These are phyloP conservation scores for Drosophila nikananu DNA, from an alignment of 1,140 invertebrate genomes.

Conservation along the genomic window DNA sequence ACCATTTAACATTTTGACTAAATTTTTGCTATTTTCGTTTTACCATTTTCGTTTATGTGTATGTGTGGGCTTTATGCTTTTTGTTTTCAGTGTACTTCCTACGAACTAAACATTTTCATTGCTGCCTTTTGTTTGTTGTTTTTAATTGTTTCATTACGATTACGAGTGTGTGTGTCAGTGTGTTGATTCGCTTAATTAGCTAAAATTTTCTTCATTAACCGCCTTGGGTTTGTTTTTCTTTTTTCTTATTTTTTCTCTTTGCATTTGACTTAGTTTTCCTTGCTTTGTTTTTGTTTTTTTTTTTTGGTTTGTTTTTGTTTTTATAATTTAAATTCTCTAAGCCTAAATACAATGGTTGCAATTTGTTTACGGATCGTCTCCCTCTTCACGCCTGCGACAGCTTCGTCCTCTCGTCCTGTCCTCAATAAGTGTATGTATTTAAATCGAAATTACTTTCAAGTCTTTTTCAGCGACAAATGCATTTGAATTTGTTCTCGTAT, in stretches of 20 bases:
- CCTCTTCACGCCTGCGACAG: conserved; percentile 31
- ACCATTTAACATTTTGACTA: conserved; percentile 82
- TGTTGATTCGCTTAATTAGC: conserved; percentile 62
- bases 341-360: conserved; percentile 77
- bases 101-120: conserved; percentile 78
- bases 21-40: conserved; percentile 72
- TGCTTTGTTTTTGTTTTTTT: conserved; percentile 39
- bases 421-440: conserved; percentile 72
- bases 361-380: conserved; percentile 64
- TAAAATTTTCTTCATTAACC: conserved; percentile 61
- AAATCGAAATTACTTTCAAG: conserved; percentile 83
- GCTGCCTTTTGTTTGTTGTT: conserved; percentile 28
- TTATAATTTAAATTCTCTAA: conserved; percentile 73
- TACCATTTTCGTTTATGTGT: conserved; percentile 44
- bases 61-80: conserved; percentile 47
- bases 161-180: conserved; percentile 45
- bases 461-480: conserved; percentile 84
- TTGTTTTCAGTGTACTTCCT: conserved; percentile 75
- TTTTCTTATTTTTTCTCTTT: conserved; percentile 43
- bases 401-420: conserved; percentile 25
- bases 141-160: conserved; percentile 53
- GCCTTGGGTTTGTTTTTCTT: conserved; percentile 20
- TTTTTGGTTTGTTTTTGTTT: conserved; percentile 41
- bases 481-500: conserved; percentile 81
- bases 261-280: conserved; percentile 32